Evolutionary conservation across 1,140 invertebrate genomes (phyloP), one percentile per base, ranked within the genome.

Genomic region (Sarcophaga bullata): DNA sequence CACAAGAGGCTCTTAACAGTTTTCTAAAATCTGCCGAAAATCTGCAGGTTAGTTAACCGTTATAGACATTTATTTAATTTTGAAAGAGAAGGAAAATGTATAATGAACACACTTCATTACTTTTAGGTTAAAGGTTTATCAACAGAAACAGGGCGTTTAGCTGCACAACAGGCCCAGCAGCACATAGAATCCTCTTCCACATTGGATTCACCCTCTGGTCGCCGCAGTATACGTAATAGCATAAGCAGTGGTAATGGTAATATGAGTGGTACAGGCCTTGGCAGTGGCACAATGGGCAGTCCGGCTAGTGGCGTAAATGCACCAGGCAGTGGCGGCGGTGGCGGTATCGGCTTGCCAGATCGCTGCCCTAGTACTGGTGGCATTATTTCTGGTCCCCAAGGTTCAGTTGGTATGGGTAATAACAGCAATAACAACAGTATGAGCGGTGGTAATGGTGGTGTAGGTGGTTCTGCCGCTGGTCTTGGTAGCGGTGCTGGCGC

Each of bases 11-110:
- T 83, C 93, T 97, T 82, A 95, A 95, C 86, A 96, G 95, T 89
- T 97, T 97, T 88, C 93, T 97, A 82, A 97, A 97, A 91, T 96
- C 96, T 78, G 96, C 96, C 48, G 96, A 97, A 91, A 95, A 95
- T 91, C 92, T 97, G 86, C 96, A 97, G 93, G 95, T 96, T 87
- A 85, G 90, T 86, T 0, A 9, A 2, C 11, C 0, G 19, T 13
- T 10, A 7, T 49, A 37, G 25, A 4, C 1, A 37, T 2, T 37
- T 37, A 37, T 37, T 37, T 37, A 37, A 37, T 37, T 37, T 8
- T 15, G 25, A 8, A 10, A 19, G 7, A 19, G n/a, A n/a, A n/a
- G n/a, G n/a, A n/a, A 8, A 13, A 81, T 13, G 11, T 72, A n/a
- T 48, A 62, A 13, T 48, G 0, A 13, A 75, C 8, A 15, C 19